Base-by-base conservation (phyloP, 2,888 invertebrate species). In the Tanaodytes sp. region DNA sequence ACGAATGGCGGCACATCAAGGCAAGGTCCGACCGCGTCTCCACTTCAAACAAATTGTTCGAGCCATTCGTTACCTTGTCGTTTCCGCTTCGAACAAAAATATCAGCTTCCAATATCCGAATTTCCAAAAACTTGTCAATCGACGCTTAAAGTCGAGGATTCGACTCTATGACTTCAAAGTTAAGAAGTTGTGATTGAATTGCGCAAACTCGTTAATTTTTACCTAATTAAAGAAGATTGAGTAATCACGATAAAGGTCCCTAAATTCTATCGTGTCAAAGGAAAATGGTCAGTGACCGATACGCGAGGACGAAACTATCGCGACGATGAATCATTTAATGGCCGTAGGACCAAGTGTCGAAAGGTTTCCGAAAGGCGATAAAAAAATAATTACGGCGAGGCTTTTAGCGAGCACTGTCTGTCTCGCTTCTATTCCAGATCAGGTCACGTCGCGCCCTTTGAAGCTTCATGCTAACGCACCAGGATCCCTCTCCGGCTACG, bases 381-480 rank as follows among this genome's bases (percentile, higher is more conserved):
- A 65, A 62, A 65, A 66, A 62, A 66, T 63, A 67, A 71, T 71
- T 66, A 58, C 36, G 48, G 11, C 54, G 55, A 66, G 58, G 66
- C 71, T 71, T 71, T 71, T 67, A 71, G 62, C 48, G 16, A 37
- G 27, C 46, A 33, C 45, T 27, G 66, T 63, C 51, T 57, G 67
- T 69, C 68, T 55, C 37, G 73, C 77, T 78, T 76, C 76, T 77
- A 79, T 79, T 79, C 77, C 73, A 54, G 52, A 71, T 73, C 75
- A 75, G 75, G 74, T 75, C 77, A 75, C 75, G 75, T 75, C 73
- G 71, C 71, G 75, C 67, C 74, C 79, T 80, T 80, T 81, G 81
- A 81, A 80, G 77, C 77, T 77, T 75, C 74, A 66, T 76, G 78
- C 78, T 79, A 79, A 81, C 79, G 76, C 77, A 75, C 70, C 74